These are phyloP conservation scores for Acanthopleura granulata DNA, from an alignment of 2,888 invertebrate species.

Conservation along the genomic window DNA sequence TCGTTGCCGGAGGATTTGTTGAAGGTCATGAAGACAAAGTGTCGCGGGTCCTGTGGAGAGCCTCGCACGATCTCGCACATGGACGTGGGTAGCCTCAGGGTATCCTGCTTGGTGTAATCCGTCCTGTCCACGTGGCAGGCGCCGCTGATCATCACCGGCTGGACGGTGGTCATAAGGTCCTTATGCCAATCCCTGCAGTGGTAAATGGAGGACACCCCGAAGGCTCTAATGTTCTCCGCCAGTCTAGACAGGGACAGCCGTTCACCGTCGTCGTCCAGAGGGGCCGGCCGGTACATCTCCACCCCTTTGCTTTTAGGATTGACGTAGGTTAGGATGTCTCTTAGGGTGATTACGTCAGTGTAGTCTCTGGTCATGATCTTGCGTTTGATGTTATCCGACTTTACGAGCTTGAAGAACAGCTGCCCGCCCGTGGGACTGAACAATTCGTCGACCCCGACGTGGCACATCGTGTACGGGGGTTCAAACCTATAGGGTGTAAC, in stretches of 20 bases:
- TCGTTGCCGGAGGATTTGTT: background rate
- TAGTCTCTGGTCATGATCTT: background rate
- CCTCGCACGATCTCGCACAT: background rate
- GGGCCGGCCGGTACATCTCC: conserved; percentile 1
- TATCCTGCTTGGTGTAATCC: background rate
- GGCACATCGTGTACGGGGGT: background rate
- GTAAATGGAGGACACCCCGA: background rate
- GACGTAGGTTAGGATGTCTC: background rate
- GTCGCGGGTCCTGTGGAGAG: background rate
- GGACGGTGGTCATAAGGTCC: background rate
- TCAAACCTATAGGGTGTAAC: background rate
- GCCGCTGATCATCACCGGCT: background rate
- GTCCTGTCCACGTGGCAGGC: background rate
- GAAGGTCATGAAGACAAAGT: background rate
- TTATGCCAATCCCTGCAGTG: background rate
- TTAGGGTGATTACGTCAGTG: background rate
- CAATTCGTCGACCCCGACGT: background rate
- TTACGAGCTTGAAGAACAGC: background rate
- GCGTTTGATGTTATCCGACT: background rate
- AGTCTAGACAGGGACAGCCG: background rate
- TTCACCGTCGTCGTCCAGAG: background rate
- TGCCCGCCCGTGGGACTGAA: background rate
- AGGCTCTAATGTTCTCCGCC: background rate
- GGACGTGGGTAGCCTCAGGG: background rate
- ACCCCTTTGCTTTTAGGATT: background rate